Evolutionary conservation across 2,797 vertebrate genomes (phyloP).

Genomic region (Danio jaintianensis): DNA sequence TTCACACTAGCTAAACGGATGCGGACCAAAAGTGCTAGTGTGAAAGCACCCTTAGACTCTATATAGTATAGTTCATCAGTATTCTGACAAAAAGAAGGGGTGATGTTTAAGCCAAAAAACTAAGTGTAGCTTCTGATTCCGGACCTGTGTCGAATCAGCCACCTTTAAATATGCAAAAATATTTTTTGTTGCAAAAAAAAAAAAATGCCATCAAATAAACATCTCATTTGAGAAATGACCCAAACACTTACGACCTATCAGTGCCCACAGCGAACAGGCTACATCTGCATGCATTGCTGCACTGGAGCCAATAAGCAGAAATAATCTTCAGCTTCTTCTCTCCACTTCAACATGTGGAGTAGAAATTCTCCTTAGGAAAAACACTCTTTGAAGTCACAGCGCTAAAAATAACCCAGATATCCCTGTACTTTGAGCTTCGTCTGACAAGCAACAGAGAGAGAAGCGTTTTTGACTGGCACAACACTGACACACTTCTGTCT

Average conservation of each 20-base stretch:
- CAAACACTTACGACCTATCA: slow-evolving; percentile 7
- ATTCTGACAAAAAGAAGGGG: neutral
- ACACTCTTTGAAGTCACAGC: slow-evolving; percentile 48
- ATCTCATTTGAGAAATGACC: neutral
- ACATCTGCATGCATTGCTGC: slow-evolving; percentile 59
- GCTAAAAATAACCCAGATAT: slow-evolving; percentile 44
- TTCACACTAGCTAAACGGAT: no score
- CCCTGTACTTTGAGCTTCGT: slow-evolving; percentile 12
- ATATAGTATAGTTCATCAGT: no score
- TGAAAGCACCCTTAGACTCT: no score
- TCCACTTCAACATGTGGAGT: slow-evolving; percentile 48
- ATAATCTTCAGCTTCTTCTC: slow-evolving; percentile 57
- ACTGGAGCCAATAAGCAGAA: slow-evolving; percentile 69
- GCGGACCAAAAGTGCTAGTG: no score
- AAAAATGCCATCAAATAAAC: neutral
- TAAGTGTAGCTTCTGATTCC: neutral
- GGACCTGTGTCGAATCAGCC: neutral
- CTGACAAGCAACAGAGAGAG: slow-evolving; percentile 9
- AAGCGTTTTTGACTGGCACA: neutral
- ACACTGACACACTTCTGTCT: slow-evolving; percentile 16
- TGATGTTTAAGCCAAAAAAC: neutral
- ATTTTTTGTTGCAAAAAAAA: neutral
- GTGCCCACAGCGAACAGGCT: slow-evolving; percentile 32
- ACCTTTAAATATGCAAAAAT: neutral
- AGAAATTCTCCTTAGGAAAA: slow-evolving; percentile 60